Base-by-base conservation (phyloP, 2,797 vertebrate species). In the Cyprinodon diabolis region DNA sequence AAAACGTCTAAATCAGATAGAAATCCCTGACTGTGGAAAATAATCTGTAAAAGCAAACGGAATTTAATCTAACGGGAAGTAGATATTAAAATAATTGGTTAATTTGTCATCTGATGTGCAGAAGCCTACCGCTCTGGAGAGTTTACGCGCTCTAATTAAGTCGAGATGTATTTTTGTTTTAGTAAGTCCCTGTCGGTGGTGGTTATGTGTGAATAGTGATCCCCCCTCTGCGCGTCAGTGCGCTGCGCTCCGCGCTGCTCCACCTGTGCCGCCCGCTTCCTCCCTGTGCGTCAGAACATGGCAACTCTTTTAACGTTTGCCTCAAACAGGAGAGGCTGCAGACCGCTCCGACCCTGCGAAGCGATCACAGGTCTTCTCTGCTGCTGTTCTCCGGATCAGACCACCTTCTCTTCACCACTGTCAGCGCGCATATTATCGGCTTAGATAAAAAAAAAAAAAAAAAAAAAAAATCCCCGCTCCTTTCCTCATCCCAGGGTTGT, bases 231-330 rank as follows among this genome's bases (percentile, higher is more conserved):
- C 13, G 3, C 13, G 35, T 48, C 47, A 9, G 14, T 37, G 37
- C 51, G 49, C 6, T 9, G 25, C 56, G 25, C 52, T 0, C 57
- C 58, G 54, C 56, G 52, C 66, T 51, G 57, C 68, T 63, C 68
- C 84, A 86, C 81, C 79, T 89, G 83, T 60, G 14, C 76, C 9
- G 69, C 69, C 21, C 43, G 62, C 40, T 45, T 54, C 71, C 23
- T n/a, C 21, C 30, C 14, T 37, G 79, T 80, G 78, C 84, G 84
- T 87, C 90, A 87, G 54, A 74, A 37, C 72, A 74, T 79, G 82
- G 68, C 73, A 67, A 48, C 52, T 19, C 65, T 13, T 12, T 73
- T 68, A 40, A 72, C 12, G 55, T 7, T 70, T 45, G 1, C 37
- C 66, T 25, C 69, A 17, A 52, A 1, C 25, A 23, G 10, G 37